Evolutionary conservation across 1,140 invertebrate genomes (phyloP).

Genomic region (Trichomalopsis sarcophagae): DNA sequence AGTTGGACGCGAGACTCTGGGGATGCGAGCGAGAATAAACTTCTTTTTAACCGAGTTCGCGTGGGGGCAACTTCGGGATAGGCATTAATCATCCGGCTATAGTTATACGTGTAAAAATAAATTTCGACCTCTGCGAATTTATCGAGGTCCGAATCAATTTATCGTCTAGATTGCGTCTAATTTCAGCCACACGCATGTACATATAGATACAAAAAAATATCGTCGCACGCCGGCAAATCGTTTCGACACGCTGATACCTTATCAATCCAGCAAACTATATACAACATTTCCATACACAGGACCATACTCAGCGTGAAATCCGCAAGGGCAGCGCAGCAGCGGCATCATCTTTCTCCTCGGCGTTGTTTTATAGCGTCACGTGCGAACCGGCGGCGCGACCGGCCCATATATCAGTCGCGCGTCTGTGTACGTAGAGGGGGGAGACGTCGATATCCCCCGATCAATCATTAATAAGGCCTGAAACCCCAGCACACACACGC

Average conservation of each 20-base stretch:
- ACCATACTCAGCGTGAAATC: not conserved
- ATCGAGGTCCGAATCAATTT: not conserved
- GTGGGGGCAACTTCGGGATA: no score
- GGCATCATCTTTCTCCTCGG: not conserved
- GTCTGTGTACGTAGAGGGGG: conserved; percentile 62
- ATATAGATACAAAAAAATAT: not conserved
- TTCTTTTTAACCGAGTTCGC: not conserved
- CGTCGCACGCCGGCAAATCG: no score
- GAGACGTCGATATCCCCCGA: conserved; percentile 73
- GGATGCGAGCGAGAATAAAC: not conserved
- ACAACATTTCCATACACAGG: not conserved
- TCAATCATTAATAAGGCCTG: conserved; percentile 76
- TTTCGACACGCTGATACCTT: not conserved
- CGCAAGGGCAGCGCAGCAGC: conserved; percentile 10
- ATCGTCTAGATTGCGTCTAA: no score
- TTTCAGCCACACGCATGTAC: no score
- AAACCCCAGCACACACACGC: conserved; percentile 69
- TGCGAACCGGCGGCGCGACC: conserved; percentile 64
- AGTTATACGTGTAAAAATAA: not conserved
- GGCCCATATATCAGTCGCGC: conserved; percentile 72
- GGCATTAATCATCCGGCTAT: no score
- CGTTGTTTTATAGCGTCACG: conserved; percentile 73
- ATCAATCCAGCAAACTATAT: not conserved
- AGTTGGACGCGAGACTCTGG: not conserved
- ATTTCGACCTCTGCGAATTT: not conserved